These are phyloP conservation scores for Tricholaema leucomelas DNA, from an alignment of 2,113 vertebrate species.

Conservation along the genomic window DNA sequence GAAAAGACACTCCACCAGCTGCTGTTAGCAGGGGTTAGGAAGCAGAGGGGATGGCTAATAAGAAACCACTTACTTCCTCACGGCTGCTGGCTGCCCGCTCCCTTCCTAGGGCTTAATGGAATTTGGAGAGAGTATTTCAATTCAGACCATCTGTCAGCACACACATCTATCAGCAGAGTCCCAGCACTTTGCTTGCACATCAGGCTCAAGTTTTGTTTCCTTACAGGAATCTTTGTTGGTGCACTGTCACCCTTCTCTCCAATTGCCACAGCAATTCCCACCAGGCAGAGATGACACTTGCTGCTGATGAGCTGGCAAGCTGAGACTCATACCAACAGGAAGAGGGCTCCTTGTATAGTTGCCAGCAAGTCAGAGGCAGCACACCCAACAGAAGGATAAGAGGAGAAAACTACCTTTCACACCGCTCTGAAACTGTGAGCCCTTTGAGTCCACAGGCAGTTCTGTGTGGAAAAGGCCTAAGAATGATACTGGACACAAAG, in stretches of 20 bases:
- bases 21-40: conserved; percentile 27
- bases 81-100: not conserved
- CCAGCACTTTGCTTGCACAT: not conserved
- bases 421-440: not conserved
- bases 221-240: not conserved
- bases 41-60: conserved; percentile 35
- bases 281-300: not conserved
- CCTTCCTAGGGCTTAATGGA: conserved; percentile 36
- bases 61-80: conserved; percentile 44
- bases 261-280: not conserved
- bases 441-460: not conserved
- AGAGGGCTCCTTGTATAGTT: not conserved
- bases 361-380: not conserved
- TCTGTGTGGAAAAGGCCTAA: not conserved
- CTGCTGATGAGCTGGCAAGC: not conserved
- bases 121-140: conserved; percentile 45
- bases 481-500: not conserved
- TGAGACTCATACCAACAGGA: rapidly evolving
- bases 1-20: conserved; percentile 42
- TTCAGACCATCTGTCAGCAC: conserved; percentile 43
- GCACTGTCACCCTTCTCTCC: not conserved
- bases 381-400: not conserved
- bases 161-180: not conserved
- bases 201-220: not conserved
- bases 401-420: not conserved